Evolutionary conservation across 2,888 invertebrate species (phyloP), one percentile per base, ranked within the genome.

Genomic region (Drosophila silvestris): DNA sequence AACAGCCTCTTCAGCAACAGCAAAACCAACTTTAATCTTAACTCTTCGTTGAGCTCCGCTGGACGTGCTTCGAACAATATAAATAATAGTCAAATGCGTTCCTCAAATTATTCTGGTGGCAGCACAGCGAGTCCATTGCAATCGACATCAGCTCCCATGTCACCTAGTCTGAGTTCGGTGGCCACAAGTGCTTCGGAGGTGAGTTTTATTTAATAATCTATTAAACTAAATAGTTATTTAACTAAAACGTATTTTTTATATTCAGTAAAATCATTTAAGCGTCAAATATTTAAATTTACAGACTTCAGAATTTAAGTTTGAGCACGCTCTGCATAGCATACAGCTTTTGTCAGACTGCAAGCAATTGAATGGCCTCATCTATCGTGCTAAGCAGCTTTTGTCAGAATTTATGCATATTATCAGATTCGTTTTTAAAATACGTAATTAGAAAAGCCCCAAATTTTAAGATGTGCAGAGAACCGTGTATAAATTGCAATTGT

Each of bases 131-230:
- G 94, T 90, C 94, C 94, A 35, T 95, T 93, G 87, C 95, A 94
- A 41, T 91, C 91, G 0, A 85, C 85, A 9, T 92, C 92, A 1
- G 91, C 92, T 5, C 91, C 91, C 88, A 95, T 94, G 94, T 96
- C 96, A 0, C 97, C 97, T 0, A 96, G 96, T 41, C 91, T 96
- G 44, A 96, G 97, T 91, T 97, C 96, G 59, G 96, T 96, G 47
- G 96, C 96, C n/a, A 97, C 96, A 14, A 97, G 96, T 91, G 96
- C 96, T 83, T 97, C 97, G 30, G 97, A 97, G 95, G 97, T 97
- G 92, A 94, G 94, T 73, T 9, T 5, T 16, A 9, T 16, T 26
- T 2, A 16, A 47, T 14, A 9, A 5, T 16, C 9, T 26, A 47
- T 47, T 47, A 26, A 22, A 47, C 14, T 22, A 12, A 10, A 44